These are phyloP conservation scores for Nemoura dubitans DNA, from an alignment of 2,888 invertebrate species.

Conservation along the genomic window DNA sequence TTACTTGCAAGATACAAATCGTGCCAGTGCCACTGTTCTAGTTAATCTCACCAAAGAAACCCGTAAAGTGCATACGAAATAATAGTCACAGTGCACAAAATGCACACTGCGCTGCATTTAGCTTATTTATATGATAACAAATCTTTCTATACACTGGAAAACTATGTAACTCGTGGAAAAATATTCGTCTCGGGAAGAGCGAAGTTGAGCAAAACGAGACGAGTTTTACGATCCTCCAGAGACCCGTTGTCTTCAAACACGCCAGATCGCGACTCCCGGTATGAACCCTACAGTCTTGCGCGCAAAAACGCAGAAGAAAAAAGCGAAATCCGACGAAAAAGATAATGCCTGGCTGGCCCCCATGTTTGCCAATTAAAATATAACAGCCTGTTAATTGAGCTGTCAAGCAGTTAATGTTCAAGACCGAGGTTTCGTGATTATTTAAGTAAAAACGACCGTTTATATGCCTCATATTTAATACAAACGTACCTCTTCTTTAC, in stretches of 20 bases:
- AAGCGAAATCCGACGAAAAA: not conserved
- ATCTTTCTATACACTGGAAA: not conserved
- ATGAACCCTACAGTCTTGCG: no score
- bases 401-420: not conserved
- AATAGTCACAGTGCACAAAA: not conserved
- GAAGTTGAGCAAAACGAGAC: not conserved
- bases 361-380: not conserved
- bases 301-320: not conserved
- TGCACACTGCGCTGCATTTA: not conserved
- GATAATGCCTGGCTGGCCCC: not conserved
- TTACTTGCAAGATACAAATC: not conserved
- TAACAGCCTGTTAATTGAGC: not conserved
- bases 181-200: not conserved
- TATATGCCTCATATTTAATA: not conserved
- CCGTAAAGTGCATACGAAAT: not conserved
- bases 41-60: constrained; percentile 4
- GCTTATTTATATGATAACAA: not conserved
- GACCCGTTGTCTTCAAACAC: constrained; percentile 13
- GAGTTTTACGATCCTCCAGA: constrained; percentile 21
- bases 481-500: not conserved
- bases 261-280: not conserved
- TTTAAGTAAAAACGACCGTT: not conserved
- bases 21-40: not conserved
- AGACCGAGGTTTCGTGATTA: not conserved
- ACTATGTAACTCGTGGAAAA: not conserved